Percentiles rank a stretch among this genome's conserved stretches.
Evolutionary conservation across 2,888 invertebrate species (phyloP).

Genomic region (Lacanobia oleracea): DNA sequence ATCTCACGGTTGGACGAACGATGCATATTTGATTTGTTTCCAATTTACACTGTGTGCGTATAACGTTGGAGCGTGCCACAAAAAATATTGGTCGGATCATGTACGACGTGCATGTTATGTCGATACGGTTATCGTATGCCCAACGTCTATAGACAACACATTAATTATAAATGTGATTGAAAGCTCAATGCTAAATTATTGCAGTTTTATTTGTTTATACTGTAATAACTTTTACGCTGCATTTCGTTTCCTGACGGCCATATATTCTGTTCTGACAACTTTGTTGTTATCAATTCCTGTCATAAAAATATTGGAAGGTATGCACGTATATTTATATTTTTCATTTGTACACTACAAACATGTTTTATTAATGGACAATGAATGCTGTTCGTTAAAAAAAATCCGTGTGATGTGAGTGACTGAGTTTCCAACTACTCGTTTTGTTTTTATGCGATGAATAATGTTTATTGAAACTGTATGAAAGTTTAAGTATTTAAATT

Average conservation of each 20-base stretch:
- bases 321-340: conserved; percentile 25
- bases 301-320: conserved; percentile 37
- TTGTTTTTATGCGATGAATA: conserved; percentile 10
- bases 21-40: conserved; percentile 89
- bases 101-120: conserved; percentile 63
- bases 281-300: conserved; percentile 53
- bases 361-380: conserved; percentile 49
- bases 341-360: conserved; percentile 38
- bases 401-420: conserved; percentile 1
- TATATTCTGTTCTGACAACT: conserved; percentile 47
- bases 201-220: conserved; percentile 48
- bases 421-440: conserved; percentile 19
- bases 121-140: conserved; percentile 29
- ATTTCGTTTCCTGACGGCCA: conserved; percentile 42
- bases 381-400: conserved; percentile 37
- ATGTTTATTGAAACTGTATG: conserved; percentile 14
- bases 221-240: conserved; percentile 37
- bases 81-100: conserved; percentile 79
- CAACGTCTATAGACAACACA: conserved; percentile 56
- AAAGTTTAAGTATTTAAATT: not conserved
- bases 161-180: conserved; percentile 67
- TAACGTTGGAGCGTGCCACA: conserved; percentile 71
- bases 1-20: conserved; percentile 86
- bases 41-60: conserved; percentile 83
- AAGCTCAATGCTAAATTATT: conserved; percentile 61